These are phyloP conservation scores for Ophraella communa DNA, from an alignment of 2,888 invertebrate genomes.

Conservation along the genomic window DNA sequence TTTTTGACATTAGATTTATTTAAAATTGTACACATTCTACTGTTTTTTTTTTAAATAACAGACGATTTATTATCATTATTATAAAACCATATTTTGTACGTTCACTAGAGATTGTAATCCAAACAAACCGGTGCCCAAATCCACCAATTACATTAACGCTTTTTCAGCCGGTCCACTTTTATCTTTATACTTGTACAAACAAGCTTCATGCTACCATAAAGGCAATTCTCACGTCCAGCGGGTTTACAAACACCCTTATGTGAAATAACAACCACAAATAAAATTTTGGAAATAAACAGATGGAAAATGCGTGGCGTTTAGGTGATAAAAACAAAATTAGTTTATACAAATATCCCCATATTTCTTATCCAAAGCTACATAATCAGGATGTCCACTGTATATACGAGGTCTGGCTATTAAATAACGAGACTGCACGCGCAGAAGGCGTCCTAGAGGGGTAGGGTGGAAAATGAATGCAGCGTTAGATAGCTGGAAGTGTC, in stretches of 20 bases:
- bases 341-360: neutral
- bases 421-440: no score
- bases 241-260: slow-evolving; percentile 4
- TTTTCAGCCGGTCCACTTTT: neutral
- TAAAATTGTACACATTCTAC: no score
- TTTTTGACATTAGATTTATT: no score
- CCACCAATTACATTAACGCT: neutral
- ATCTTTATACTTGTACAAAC: slow-evolving; percentile 1
- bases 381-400: no score
- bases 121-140: no score
- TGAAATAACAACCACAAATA: neutral
- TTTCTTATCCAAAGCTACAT: neutral
- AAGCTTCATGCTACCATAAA: neutral
- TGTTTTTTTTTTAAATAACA: no score
- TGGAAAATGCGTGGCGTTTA: neutral
- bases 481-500: no score
- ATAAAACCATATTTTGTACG: no score
- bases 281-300: slow-evolving; percentile 4
- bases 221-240: slow-evolving; percentile 1
- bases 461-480: no score
- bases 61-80: no score
- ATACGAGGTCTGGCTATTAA: neutral
- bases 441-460: no score
- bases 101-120: no score
- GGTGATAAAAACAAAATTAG: neutral